These are phyloP conservation scores for Euglossa dilemma DNA, from an alignment of 1,140 invertebrate species.

Conservation along the genomic window DNA sequence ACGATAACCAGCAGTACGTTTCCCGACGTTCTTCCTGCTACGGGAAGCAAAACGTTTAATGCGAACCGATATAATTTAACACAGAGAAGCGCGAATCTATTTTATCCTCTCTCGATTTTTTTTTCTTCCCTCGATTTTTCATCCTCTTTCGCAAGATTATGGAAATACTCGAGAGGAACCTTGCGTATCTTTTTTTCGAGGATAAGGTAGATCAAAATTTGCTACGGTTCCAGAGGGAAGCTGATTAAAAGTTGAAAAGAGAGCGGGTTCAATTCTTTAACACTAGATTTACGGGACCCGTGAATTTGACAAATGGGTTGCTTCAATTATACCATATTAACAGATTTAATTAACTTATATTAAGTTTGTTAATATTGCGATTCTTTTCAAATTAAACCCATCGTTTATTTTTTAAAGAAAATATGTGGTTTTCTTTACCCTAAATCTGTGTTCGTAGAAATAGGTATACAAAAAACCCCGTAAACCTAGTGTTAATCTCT, in stretches of 20 bases:
- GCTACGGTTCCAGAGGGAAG: background rate
- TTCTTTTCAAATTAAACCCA: too few relatives aligned
- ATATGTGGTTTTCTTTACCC: too few relatives aligned
- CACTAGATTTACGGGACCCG: too few relatives aligned
- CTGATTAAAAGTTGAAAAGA: slow-evolving; percentile 1
- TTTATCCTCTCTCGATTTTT: background rate
- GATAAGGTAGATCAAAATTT: slow-evolving; percentile 16
- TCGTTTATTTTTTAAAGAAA: too few relatives aligned
- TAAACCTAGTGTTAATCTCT: too few relatives aligned
- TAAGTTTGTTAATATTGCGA: too few relatives aligned
- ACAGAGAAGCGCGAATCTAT: background rate
- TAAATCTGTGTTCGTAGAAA: too few relatives aligned
- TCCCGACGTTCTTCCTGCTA: background rate
- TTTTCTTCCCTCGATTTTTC: background rate
- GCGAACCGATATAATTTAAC: background rate
- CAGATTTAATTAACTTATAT: too few relatives aligned
- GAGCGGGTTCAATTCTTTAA: background rate
- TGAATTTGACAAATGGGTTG: too few relatives aligned
- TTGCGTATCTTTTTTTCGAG: background rate
- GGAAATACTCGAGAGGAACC: background rate
- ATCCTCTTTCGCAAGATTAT: slow-evolving; percentile 7
- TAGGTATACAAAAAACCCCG: too few relatives aligned
- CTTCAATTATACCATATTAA: too few relatives aligned
- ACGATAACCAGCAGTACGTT: background rate
- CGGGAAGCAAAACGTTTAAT: background rate